phyloP scores from a whole-genome alignment of 2,113 vertebrate genomes.

The Phasianus colchicus region DNA sequence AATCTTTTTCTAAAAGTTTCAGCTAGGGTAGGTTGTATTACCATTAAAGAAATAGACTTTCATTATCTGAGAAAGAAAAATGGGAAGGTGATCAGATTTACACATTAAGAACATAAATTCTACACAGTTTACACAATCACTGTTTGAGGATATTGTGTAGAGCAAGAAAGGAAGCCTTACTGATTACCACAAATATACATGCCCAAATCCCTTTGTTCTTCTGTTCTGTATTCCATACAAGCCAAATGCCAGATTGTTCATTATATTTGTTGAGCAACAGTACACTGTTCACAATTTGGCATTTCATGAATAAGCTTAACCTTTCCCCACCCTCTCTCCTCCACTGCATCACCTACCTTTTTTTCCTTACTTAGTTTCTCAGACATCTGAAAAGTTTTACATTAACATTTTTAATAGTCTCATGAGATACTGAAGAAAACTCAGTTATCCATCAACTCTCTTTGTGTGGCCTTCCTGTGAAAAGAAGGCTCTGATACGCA shows the following conservation, averaged over 20 bases:
- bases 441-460: neutral
- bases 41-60: neutral
- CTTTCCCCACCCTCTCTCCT: neutral
- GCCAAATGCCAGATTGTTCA: constrained; percentile 1
- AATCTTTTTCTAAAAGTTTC: neutral
- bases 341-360: neutral
- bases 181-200: neutral
- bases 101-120: neutral
- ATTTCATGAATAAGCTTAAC: constrained; percentile 44
- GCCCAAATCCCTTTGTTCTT: neutral
- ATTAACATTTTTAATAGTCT: constrained; percentile 26
- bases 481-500: neutral
- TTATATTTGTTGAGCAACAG: neutral
- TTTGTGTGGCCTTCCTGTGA: neutral
- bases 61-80: neutral
- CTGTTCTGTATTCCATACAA: neutral
- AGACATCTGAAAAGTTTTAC: neutral
- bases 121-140: neutral
- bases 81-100: neutral
- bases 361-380: neutral
- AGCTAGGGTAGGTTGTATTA: neutral
- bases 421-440: neutral
- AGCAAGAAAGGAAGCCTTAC: neutral
- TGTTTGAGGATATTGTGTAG: neutral
- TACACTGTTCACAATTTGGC: neutral